Base-by-base conservation (phyloP, 35 echinoderm and acorn worm species). In the Lytechinus variegatus region DNA sequence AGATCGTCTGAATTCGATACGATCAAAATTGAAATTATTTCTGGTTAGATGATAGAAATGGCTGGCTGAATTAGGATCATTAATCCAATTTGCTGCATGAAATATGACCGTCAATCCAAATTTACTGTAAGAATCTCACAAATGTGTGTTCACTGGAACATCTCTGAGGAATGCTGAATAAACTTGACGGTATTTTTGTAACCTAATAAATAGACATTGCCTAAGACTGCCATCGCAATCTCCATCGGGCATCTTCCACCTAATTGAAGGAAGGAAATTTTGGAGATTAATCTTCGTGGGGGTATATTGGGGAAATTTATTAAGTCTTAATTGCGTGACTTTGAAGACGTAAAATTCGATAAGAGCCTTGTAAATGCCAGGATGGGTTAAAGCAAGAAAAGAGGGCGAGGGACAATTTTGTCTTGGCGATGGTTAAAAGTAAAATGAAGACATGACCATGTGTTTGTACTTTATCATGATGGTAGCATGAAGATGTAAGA, bases 301-400 rank as follows among this genome's bases (percentile, higher is more conserved):
- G 88, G 92, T 27, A 93, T 93, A 93, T 93, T 93, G 54, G 57
- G 9, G 27, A 57, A 57, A 93, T 93, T 93, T 93, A 93, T 93
- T 93, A 57, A 57, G 29, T 93, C 92, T 93, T 93, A 93, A 93
- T 93, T 93, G 92, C 29, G 11, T 90, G 92, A 93, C 92, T 93
- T 93, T 93, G 92, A 93, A 93, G 92, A 93, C 53, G 54, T 54
- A 93, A 93, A 54, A 93, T 55, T 54, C 11, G 52, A 57, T 55
- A 55, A 57, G 55, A 57, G 92, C 53, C 92, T 93, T 55, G 92
- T 57, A 24, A 93, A 93, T 93, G 53, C 54, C 53, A 55, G 53
- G 92, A 55, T 24, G 54, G 54, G 92, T 79, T 79, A 79, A 5
- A 24, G 66, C 19, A 24, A 79, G 66, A 14, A 79, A 79, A 79